Evolutionary conservation across 1,140 invertebrate species (phyloP).

Genomic region (Augochlora pura): DNA sequence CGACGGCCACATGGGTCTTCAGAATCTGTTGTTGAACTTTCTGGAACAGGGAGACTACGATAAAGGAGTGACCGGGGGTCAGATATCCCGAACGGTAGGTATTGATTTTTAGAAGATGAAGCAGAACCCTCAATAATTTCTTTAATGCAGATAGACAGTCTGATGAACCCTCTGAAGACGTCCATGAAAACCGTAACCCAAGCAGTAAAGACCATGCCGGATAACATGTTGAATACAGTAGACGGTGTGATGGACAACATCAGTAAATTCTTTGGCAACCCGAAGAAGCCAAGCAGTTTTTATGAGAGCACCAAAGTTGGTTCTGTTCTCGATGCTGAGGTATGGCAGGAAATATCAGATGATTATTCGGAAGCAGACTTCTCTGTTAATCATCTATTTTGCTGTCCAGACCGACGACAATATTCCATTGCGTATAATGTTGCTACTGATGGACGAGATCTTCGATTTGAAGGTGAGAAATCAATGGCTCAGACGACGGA

Average conservation of each 20-base stretch:
- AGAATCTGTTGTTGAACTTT: conserved; percentile 87
- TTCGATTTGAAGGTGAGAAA: conserved; percentile 93
- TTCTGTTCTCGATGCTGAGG: conserved; percentile 83
- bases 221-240: conserved; percentile 89
- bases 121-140: conserved; percentile 47
- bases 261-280: conserved; percentile 81
- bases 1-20: conserved; percentile 84
- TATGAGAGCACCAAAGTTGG: conserved; percentile 83
- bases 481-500: conserved; percentile 91
- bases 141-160: conserved; percentile 84
- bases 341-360: conserved; percentile 54
- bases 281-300: conserved; percentile 76
- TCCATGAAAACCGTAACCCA: conserved; percentile 89
- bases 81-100: conserved; percentile 82
- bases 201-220: conserved; percentile 89
- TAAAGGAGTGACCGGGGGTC: conserved; percentile 82
- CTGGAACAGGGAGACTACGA: conserved; percentile 91
- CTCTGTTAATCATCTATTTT: conserved; percentile 40
- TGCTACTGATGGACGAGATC: conserved; percentile 94
- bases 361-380: neutral
- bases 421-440: conserved; percentile 92
- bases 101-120: neutral
- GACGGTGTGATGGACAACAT: conserved; percentile 91
- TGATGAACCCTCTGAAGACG: conserved; percentile 90
- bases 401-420: conserved; percentile 86